Base-by-base conservation (phyloP, 2,888 invertebrate species). In the Tinea semifulvella region DNA sequence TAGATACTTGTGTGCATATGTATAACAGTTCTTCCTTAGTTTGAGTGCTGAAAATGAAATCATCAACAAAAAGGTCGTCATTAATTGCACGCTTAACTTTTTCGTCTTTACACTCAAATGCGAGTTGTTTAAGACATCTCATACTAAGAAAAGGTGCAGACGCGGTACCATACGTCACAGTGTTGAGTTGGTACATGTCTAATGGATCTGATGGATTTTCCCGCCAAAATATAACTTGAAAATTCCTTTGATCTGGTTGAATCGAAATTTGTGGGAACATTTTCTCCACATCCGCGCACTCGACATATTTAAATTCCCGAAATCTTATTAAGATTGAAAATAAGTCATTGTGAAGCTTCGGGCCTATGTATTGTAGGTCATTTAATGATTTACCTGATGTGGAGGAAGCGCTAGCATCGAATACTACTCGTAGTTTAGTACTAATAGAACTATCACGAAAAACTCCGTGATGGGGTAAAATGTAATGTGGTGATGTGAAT, bases 161-260 rank as follows among this genome's bases (percentile, higher is more conserved):
- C 1, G 57, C 50, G 2, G 54, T 56, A 5, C 56, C 57, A 39
- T 57, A 60, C 1, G 56, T 55, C 0, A 60, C 55, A 1, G 54
- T 58, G 14, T 55, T 56, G 10, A 58, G 45, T 6, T 48, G 53
- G 40, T 54, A 60, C 3, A 54, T 46, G 16, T 48, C 16, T 17
- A 59, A 8, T 1, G 53, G 49, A 2, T 56, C 49, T 1, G 45
- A 20, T 0, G 51, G 43, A 31, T 52, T 49, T 1, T 56, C 51
- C 1, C 59, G 46, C 61, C 62, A 67, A 1, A 63, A 39, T 3
- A 63, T 60, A 25, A 55, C 42, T 46, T 65, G 64, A 3, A 58
- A 48, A 11, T 52, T 42, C 3, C 57, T 40, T 45, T 62, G 55
- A 14, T 54, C 49, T 1, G 46, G 28, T 8, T 54, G 42, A 14